Percentiles rank a stretch among this genome's conserved stretches.
Evolutionary conservation across 2,113 vertebrate species (phyloP).

Genomic region (Apteryx mantelli): DNA sequence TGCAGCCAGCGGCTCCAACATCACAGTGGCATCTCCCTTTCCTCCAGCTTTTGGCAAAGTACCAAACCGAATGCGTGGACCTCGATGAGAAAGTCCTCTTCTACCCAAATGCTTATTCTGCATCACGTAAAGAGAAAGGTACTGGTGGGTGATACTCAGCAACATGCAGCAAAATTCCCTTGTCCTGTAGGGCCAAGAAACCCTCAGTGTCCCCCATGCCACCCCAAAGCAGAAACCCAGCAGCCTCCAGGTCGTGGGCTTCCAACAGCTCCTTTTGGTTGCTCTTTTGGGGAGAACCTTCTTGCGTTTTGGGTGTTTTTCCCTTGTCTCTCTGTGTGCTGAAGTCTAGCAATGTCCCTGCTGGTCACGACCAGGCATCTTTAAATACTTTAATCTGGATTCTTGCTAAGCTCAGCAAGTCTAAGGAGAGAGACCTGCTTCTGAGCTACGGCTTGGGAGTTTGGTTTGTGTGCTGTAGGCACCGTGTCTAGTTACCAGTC

Average conservation of each 20-base stretch:
- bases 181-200: background rate
- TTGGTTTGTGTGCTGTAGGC: background rate
- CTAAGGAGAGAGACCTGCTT: background rate
- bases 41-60: background rate
- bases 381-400: fast-evolving
- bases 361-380: fast-evolving
- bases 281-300: too few relatives aligned
- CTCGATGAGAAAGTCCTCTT: too few relatives aligned
- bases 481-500: fast-evolving
- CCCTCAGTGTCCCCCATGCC: too few relatives aligned
- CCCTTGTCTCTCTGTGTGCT: background rate
- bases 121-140: too few relatives aligned
- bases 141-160: background rate
- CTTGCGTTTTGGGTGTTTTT: background rate
- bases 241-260: fast-evolving
- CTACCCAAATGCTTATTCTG: too few relatives aligned
- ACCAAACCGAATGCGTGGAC: fast-evolving
- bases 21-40: fast-evolving
- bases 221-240: fast-evolving
- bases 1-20: too few relatives aligned
- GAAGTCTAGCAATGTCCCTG: background rate
- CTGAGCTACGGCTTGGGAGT: fast-evolving
- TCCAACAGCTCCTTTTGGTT: background rate
- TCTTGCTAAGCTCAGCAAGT: fast-evolving
- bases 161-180: background rate